These are phyloP conservation scores for Cyphomyrus discorhynchus DNA, from an alignment of 2,113 vertebrate genomes.

Conservation along the genomic window DNA sequence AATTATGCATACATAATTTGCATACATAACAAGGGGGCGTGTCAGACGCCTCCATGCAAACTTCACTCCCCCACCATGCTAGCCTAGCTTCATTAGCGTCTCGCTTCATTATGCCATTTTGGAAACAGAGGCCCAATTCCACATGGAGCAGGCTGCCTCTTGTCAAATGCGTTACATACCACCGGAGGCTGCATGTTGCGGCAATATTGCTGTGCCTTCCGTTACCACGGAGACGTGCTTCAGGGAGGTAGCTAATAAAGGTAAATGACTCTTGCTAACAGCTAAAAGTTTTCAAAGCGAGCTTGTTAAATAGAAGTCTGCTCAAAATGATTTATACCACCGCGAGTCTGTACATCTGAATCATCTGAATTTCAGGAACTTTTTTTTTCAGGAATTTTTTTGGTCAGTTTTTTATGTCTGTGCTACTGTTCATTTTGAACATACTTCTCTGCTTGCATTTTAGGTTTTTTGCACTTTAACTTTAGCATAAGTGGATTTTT, in stretches of 20 bases:
- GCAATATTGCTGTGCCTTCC: not conserved
- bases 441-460: too few species aligned
- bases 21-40: not conserved
- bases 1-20: not conserved
- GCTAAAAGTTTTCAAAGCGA: not conserved
- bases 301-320: not conserved
- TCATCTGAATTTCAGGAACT: not conserved
- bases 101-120: not conserved
- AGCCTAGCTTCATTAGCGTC: not conserved
- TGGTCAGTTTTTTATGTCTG: too few species aligned
- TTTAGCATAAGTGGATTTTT: too few species aligned
- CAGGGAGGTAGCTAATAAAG: not conserved
- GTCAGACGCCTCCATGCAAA: not conserved
- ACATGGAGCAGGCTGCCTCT: not conserved
- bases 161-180: not conserved
- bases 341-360: not conserved
- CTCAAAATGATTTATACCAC: not conserved
- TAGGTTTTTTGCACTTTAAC: too few species aligned
- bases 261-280: not conserved
- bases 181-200: not conserved
- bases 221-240: not conserved
- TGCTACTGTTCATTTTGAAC: too few species aligned
- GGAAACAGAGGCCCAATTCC: not conserved
- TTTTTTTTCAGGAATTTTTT: too few species aligned
- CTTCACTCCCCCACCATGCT: not conserved